Evolutionary conservation across 2,113 vertebrate species (phyloP), one percentile per base, ranked within the genome.

Genomic region (Coreoperca whiteheadi): DNA sequence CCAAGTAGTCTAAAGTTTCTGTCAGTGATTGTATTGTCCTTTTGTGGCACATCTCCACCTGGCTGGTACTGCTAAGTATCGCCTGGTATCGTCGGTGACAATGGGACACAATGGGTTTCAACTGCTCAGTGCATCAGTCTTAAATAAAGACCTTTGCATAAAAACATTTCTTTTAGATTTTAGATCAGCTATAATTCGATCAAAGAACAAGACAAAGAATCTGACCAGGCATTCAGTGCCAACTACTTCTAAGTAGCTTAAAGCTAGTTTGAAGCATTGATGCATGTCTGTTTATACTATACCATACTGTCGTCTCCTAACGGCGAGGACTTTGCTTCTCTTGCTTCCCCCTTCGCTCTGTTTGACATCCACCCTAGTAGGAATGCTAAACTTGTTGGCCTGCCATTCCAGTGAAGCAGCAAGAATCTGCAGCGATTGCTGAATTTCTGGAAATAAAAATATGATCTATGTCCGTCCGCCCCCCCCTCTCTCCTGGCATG

Each of bases 311-410:
- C 60, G 30, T n/a, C 68, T 59, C 50, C 21, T 48, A 23, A 64
- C 63, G 54, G 23, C 14, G 20, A 51, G 20, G 57, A 25, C 11
- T 28, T 54, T 6, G 20, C 23, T 57, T 48, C 18, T 66, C 8
- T 37, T 25, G 14, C 41, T 51, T n/a, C 16, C 30, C 78, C 41
- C 48, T 69, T 63, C 16, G 12, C 78, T 78, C 65, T n/a, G 25
- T 70, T 67, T 63, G 82, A 86, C 73, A 60, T 72, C 28, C 39
- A 15, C 60, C 5, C 32, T 32, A 39, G 59, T 48, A 39, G 73
- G 73, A 77, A 86, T 84, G 78, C 67, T 91, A 77, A 91, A 82
- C 77, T 59, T 37, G 63, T 90, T 87, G 88, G 83, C 71, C 70
- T 69, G 65, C 64, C 83, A 87, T 86, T 91, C 84, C 77, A 74